Conservation (phyloP, 2,888 invertebrate species). For the Caenorhabditis panamensis region DNA sequence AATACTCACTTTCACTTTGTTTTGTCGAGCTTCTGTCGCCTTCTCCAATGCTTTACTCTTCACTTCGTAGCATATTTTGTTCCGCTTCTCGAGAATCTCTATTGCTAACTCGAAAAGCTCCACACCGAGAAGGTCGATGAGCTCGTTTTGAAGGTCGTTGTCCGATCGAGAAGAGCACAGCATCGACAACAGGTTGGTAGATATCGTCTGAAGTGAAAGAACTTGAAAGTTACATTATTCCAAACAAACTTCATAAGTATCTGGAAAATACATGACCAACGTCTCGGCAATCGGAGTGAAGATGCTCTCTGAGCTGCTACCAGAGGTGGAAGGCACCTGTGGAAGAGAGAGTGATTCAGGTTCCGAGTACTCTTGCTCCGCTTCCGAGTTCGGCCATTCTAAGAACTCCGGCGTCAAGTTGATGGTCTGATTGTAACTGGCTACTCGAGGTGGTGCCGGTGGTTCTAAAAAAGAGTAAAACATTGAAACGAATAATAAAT, state of each 20-base stretch:
- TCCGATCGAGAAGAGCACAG: constrained; percentile 40
- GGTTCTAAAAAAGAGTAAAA: constrained; percentile 28
- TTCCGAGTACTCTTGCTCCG: constrained; percentile 16
- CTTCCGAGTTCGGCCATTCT: constrained; percentile 58
- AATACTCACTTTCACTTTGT: constrained; percentile 27
- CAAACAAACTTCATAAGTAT: constrained; percentile 34
- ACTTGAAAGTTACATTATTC: neutral
- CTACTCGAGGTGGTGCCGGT: constrained; percentile 27
- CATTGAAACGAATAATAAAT: neutral
- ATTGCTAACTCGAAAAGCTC: constrained; percentile 89
- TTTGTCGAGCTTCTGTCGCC: constrained; percentile 20
- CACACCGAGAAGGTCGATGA: constrained; percentile 91
- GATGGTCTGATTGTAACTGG: constrained; percentile 17
- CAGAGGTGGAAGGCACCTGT: constrained; percentile 19
- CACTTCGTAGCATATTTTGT: constrained; percentile 58
- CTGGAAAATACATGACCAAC: constrained; percentile 35
- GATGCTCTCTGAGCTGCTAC: constrained; percentile 6
- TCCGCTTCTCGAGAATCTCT: constrained; percentile 86
- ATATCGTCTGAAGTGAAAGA: constrained; percentile 39
- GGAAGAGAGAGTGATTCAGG: constrained; percentile 18
- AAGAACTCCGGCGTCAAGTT: constrained; percentile 25
- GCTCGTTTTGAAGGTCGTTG: constrained; percentile 69
- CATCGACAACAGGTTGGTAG: constrained; percentile 28
- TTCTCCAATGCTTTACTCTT: constrained; percentile 35
- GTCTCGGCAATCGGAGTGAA: constrained; percentile 26